Evolutionary conservation across 2,113 vertebrate genomes (phyloP), one percentile per base, ranked within the genome.

Genomic region (Xiphophorus couchianus): DNA sequence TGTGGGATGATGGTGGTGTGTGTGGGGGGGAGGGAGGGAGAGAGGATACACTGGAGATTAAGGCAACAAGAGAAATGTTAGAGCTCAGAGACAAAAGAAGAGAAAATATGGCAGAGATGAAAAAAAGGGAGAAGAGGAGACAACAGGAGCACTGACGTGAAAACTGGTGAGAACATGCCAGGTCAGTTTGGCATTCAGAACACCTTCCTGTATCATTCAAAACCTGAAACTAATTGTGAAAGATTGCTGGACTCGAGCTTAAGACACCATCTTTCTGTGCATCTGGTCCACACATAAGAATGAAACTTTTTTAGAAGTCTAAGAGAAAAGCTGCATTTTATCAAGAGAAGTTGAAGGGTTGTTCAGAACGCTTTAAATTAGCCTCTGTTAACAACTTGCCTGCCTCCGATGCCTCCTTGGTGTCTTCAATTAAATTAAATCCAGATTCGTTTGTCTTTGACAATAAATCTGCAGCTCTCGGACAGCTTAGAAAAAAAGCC

Each of bases 71-170:
- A 74, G 63, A 85, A 83, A 86, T 60, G 78, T 73, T 73, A 71
- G 66, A 63, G 4, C 62, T 86, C 28, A 71, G 58, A 89, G 58
- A 90, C 85, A 91, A 87, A 86, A 66, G 71, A 22, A 85, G 79
- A 85, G 77, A 82, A 82, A 85, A 88, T 80, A 76, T 69, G 71
- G 75, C 48, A 66, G 28, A 69, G 78, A 69, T 69, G 62, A 31
- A 39, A 30, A 64, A 10, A 76, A 61, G 75, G 73, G 80, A 74
- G 81, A 80, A 76, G 72, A 86, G 70, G 74, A 84, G 77, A 88
- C 88, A 88, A 88, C 78, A 62, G 71, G 70, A 58, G 79, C 81
- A 75, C 66, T 83, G 84, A 82, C 66, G 68, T 86, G 77, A 81
- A 92, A 88, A 88, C 28, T 67, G 73, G 63, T 44, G 62, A 74